phyloP scores from a whole-genome alignment of 1,140 invertebrate species.

The Lasioglossum albipes region DNA sequence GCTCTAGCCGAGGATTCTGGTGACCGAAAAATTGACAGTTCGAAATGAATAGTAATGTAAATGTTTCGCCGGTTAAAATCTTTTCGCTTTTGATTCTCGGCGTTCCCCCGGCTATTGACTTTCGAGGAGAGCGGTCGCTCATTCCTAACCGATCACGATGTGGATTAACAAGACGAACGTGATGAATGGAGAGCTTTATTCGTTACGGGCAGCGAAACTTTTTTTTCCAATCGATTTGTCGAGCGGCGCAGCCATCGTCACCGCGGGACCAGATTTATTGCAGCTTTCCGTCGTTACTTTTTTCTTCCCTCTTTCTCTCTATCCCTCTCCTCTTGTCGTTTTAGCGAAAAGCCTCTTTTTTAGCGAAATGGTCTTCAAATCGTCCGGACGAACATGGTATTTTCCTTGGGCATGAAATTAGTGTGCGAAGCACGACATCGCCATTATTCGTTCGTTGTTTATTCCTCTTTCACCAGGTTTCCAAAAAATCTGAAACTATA shows the following conservation, averaged over 20 bases:
- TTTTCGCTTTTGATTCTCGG: constrained; percentile 9
- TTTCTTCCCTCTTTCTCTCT: constrained; percentile 11
- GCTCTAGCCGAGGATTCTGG: too few relatives aligned
- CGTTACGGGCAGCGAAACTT: constrained; percentile 31
- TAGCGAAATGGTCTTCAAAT: background rate
- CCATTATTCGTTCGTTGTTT: too few relatives aligned
- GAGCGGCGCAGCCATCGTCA: constrained; percentile 40
- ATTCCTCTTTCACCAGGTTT: too few relatives aligned
- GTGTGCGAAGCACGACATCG: background rate
- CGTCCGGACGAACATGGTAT: background rate
- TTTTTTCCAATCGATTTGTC: constrained; percentile 50
- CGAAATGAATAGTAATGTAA: constrained; percentile 2
- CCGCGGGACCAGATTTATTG: constrained; percentile 44
- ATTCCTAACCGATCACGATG: constrained; percentile 45
- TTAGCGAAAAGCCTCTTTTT: background rate
- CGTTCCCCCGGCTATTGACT: constrained; percentile 22
- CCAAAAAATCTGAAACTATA: too few relatives aligned
- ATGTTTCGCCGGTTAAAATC: background rate
- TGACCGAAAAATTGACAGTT: too few relatives aligned
- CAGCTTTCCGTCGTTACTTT: constrained; percentile 21
- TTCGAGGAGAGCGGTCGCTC: constrained; percentile 19
- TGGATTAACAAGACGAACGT: constrained; percentile 53
- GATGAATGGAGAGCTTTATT: constrained; percentile 52
- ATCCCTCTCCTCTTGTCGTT: background rate
- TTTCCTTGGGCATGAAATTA: background rate